These are phyloP conservation scores for Cheirogaleus major DNA, from an alignment of 2,797 vertebrate species.

Conservation along the genomic window DNA sequence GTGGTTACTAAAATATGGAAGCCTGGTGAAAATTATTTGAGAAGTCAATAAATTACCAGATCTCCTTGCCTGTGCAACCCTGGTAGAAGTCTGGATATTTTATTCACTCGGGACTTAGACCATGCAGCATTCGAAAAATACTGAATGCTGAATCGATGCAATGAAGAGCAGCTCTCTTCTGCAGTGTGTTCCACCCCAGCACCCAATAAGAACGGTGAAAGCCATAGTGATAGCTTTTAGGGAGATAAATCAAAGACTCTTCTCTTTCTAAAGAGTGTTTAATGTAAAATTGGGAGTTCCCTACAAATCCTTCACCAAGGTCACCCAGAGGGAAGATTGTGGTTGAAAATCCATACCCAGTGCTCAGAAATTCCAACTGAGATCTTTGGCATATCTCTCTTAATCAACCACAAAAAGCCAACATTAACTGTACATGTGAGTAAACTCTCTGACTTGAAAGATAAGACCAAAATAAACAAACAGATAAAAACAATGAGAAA, in stretches of 20 bases:
- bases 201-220: not conserved
- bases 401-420: not conserved
- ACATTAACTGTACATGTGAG: not conserved
- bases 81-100: not conserved
- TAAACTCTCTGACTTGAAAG: not conserved
- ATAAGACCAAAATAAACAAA: not conserved
- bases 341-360: not conserved
- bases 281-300: not conserved
- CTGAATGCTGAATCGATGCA: not conserved
- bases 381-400: not conserved
- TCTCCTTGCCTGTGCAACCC: fast-evolving
- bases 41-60: not conserved
- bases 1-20: not conserved
- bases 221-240: not conserved
- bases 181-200: fast-evolving
- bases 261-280: not conserved
- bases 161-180: no score
- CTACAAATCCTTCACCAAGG: not conserved
- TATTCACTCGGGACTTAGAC: not conserved
- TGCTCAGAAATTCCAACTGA: not conserved
- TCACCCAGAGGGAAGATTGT: not conserved
- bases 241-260: not conserved
- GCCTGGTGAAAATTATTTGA: not conserved
- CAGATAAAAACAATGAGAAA: not conserved
- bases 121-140: not conserved